A percentile compares a stretch with the other conserved stretches of the same genome.
Conservation (phyloP, 2,888 invertebrate genomes). For the Philaethria dido region DNA sequence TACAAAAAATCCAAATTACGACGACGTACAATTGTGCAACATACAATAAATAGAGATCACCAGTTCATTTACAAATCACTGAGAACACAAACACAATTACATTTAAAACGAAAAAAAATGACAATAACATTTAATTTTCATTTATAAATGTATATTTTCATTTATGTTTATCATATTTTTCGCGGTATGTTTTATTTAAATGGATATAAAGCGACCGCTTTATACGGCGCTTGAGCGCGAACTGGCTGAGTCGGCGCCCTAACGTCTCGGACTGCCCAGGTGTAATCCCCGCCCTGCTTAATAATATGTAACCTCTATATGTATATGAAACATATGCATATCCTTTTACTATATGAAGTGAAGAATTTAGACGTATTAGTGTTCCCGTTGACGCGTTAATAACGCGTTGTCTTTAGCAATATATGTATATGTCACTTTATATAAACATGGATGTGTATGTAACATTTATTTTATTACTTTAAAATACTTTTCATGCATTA, state of each 20-base stretch:
- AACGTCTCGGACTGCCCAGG: constrained; percentile 49
- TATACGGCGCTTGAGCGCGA: constrained; percentile 63
- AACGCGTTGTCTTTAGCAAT: no score
- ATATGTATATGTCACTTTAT: no score
- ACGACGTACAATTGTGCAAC: neutral
- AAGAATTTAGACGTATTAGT: neutral
- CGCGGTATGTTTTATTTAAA: constrained; percentile 43
- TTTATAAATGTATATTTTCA: constrained; percentile 53
- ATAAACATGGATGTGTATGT: no score
- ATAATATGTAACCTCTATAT: constrained; percentile 24
- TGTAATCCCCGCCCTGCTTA: constrained; percentile 48
- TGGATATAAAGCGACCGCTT: constrained; percentile 34
- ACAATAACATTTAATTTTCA: neutral
- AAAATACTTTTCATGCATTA: no score
- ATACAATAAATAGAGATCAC: neutral
- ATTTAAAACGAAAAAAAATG: neutral
- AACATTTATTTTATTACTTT: no score
- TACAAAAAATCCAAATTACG: neutral
- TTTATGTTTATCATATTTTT: constrained; percentile 64
- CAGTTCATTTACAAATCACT: constrained; percentile 1
- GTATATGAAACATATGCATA: neutral
- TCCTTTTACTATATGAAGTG: neutral
- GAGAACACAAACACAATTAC: neutral
- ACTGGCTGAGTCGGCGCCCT: constrained; percentile 48
- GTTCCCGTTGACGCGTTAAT: no score